phyloP scores from a whole-genome alignment of 2,113 vertebrate species.

The Pachypanchax playfairii region DNA sequence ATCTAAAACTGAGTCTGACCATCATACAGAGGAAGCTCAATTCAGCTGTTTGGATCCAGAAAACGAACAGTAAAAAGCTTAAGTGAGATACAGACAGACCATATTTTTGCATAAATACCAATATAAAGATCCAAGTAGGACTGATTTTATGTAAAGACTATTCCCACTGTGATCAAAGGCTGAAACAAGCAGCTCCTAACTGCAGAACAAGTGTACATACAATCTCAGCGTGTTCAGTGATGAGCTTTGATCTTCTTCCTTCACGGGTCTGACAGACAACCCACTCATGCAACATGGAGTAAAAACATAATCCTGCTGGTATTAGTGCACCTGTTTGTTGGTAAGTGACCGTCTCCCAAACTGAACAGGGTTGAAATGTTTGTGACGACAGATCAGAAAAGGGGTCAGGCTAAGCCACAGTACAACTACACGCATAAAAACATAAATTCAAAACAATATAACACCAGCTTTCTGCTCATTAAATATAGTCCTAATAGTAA shows the following conservation, averaged over 20 bases:
- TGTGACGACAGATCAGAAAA: constrained; percentile 8
- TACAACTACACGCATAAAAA: too few species aligned
- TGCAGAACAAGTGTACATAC: constrained; percentile 9
- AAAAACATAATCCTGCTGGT: constrained; percentile 43
- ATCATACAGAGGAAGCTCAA: too few species aligned
- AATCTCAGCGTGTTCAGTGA: constrained; percentile 2
- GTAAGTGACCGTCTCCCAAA: background rate
- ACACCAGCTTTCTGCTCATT: background rate
- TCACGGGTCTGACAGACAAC: constrained; percentile 20
- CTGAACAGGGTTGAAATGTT: constrained; percentile 2
- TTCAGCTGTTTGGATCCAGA: too few species aligned
- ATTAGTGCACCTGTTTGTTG: constrained; percentile 30
- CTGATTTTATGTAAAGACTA: background rate
- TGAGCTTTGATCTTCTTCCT: constrained; percentile 27
- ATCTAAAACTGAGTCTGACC: too few species aligned
- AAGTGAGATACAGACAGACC: background rate
- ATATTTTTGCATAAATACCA: background rate
- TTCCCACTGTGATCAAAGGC: constrained; percentile 14
- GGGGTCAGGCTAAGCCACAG: constrained; percentile 6
- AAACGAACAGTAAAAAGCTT: too few species aligned
- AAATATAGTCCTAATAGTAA: background rate
- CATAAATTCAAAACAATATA: background rate
- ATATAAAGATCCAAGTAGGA: background rate
- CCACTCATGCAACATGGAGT: constrained; percentile 24
- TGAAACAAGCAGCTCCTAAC: background rate